Conservation (phyloP, 2,113 vertebrate genomes). For the Pagrus major region DNA sequence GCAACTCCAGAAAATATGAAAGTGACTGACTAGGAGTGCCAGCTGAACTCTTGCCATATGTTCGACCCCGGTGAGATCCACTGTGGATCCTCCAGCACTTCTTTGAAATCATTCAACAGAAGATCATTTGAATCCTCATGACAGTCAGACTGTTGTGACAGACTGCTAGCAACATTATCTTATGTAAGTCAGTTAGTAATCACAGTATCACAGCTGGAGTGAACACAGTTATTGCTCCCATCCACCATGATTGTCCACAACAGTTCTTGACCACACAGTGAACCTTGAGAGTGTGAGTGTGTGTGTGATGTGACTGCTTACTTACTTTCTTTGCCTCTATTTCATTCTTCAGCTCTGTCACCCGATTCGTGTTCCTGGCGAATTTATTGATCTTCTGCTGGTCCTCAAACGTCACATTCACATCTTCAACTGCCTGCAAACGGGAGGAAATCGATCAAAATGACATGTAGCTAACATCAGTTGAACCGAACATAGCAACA, state of each 20-base stretch:
- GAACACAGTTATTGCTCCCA: not conserved
- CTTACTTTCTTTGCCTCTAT: slow-evolving; percentile 97
- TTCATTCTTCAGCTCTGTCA: slow-evolving; percentile 96
- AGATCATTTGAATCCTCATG: not conserved
- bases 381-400: slow-evolving; percentile 99
- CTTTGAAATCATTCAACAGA: not conserved
- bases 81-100: no score
- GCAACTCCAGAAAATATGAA: no score
- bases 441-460: not conserved
- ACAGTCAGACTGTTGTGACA: not conserved
- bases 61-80: no score
- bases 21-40: no score
- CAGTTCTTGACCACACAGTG: not conserved
- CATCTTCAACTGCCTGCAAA: slow-evolving; percentile 94
- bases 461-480: no score
- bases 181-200: no score
- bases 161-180: no score
- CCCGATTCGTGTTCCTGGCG: slow-evolving; percentile 95
- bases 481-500: not conserved
- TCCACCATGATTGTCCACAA: not conserved
- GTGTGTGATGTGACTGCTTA: slow-evolving; percentile 56
- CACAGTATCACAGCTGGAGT: not conserved
- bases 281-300: no score
- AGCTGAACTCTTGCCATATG: no score
- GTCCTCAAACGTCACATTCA: slow-evolving; percentile 97